Conservation (phyloP, 2,113 vertebrate species). For the Elaphurus davidianus region DNA sequence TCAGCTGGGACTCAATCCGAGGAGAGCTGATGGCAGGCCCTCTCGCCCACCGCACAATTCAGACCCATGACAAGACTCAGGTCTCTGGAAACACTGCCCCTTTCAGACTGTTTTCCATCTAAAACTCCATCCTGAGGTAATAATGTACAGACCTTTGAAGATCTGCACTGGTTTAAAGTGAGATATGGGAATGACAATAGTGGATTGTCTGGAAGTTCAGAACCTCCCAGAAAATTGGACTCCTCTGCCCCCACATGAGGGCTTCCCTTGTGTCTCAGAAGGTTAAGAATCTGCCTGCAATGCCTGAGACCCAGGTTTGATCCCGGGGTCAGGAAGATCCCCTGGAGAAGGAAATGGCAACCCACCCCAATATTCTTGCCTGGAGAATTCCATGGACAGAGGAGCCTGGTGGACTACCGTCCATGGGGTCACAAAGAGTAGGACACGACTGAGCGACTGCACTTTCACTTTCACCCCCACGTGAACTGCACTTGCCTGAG, state of each 20-base stretch:
- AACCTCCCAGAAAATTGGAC: background rate
- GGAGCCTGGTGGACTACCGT: background rate
- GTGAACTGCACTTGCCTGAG: background rate
- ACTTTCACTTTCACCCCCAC: background rate
- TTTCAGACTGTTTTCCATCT: background rate
- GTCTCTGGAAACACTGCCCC: background rate
- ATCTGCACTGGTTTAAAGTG: background rate
- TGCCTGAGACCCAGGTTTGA: background rate
- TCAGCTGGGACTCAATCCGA: background rate
- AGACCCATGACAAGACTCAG: background rate
- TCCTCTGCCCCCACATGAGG: background rate
- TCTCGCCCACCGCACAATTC: background rate
- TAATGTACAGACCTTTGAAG: background rate
- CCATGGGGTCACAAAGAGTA: background rate
- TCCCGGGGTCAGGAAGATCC: background rate
- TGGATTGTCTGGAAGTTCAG: background rate
- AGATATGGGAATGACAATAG: background rate
- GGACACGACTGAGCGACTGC: rapidly evolving
- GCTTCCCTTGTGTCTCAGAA: background rate
- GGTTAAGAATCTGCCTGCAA: background rate
- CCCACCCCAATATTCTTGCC: background rate
- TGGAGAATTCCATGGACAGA: background rate
- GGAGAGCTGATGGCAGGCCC: background rate
- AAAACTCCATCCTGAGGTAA: background rate
- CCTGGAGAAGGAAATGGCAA: background rate